Base-by-base conservation (phyloP, 2,888 invertebrate species). In the Gasteruption jaculator region DNA sequence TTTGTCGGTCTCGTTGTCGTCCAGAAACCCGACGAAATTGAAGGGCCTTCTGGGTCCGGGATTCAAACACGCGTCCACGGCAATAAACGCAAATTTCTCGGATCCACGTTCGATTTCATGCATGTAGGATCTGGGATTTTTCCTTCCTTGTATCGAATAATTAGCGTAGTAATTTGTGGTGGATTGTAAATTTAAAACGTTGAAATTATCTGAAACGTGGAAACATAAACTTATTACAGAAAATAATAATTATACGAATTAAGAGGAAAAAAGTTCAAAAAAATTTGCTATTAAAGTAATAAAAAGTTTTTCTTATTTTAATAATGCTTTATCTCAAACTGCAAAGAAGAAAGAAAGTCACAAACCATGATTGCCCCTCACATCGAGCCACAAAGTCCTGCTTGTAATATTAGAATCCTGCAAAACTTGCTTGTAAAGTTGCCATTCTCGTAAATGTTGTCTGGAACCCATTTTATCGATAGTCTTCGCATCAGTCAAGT, bases 351-450 rank as follows among this genome's bases (percentile, higher is more conserved):
- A 10, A 27, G 32, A 29, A 39, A 4, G 18, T 46, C 15, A 21
- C 62, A 68, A 74, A 89, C 90, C 91, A 78, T 92, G 92, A 76
- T 92, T 92, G 68, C 93, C 93, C 70, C 92, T 76, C 48, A 91
- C 85, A 73, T 93, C 93, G 45, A 93, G 73, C 91, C 92, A 93
- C 20, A 80, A 72, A 3, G 89, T 88, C 60, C 79, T 80, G 27
- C 82, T 74, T 35, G 74, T 74, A 16, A 89, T 78, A 54, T 79
- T 77, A 29, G 81, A 79, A 51, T 84, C 81, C 33, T 79, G 73
- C 21, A 92, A 73, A 47, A 85, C 76, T 57, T 81, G 76, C 53
- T 79, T 75, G 65, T 93, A 94, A 54, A 80, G 77, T 48, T 81
- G 68, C 93, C 93, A 94, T 73, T 94, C 93, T 48, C 81, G 80